Base-by-base conservation (phyloP, 2,797 vertebrate genomes). In the Fringilla coelebs region DNA sequence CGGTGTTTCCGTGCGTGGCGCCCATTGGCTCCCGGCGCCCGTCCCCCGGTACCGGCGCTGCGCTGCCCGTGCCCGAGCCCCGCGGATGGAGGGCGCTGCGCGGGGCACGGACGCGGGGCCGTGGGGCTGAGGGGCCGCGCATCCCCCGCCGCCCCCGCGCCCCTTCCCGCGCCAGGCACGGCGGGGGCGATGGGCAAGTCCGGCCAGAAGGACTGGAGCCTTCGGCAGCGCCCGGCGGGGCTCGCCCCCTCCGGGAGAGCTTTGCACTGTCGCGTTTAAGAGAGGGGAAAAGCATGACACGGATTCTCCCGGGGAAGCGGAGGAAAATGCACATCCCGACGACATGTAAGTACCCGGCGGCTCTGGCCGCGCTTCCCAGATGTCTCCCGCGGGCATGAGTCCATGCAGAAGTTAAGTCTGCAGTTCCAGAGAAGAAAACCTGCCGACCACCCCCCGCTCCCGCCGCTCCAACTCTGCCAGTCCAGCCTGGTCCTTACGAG, bases 341-440 rank as follows among this genome's bases (percentile, higher is more conserved):
- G 91, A 90, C 89, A 76, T 46, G 96, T 97, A 90, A 97, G 97
- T 97, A 96, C 67, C 79, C n/a, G 88, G 95, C 83, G 61, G 88
- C 79, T 89, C 70, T 85, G 85, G 75, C 83, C 32, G 65, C 74
- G 81, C 77, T 88, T 66, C 43, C 75, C 92, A 58, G 55, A 49
- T 67, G 73, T 61, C 43, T 94, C 58, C 92, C 63, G 54, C 45
- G 73, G 67, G 87, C 78, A 5, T 58, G 82, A 89, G 88, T 82
- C 85, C 95, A 77, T 25, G 80, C 78, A 94, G 94, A 97, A 97
- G 94, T 97, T 95, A 81, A 91, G 61, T 96, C 90, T 36, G 88
- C 89, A 67, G 88, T 73, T 87, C 72, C 92, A 66, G 21, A 78
- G 77, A 68, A 90, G 40, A 55, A 90, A 83, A 72, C 10, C 55